phyloP scores from a whole-genome alignment of 2,888 invertebrate genomes.

The Eretmocerus hayati region DNA sequence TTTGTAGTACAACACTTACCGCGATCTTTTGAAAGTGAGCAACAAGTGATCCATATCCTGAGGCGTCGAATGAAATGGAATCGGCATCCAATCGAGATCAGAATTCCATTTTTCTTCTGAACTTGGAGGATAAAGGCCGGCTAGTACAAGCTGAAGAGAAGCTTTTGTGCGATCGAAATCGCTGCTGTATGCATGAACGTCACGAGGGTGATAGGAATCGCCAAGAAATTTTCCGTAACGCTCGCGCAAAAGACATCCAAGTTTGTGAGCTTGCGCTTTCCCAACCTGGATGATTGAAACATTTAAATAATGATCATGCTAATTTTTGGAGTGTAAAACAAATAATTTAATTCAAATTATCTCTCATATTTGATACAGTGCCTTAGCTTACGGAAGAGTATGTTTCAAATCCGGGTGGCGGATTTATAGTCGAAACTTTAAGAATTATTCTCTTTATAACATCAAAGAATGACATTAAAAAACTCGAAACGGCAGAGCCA shows the following conservation, averaged over 20 bases:
- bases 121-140: conserved; percentile 59
- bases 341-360: no score
- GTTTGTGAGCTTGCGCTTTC: conserved; percentile 47
- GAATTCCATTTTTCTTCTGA: conserved; percentile 52
- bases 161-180: conserved; percentile 65
- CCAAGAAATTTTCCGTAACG: conserved; percentile 48
- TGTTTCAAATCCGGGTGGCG: no score
- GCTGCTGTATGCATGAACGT: conserved; percentile 51
- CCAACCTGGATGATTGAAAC: no score
- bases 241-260: conserved; percentile 48
- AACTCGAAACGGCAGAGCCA: no score
- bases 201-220: conserved; percentile 42
- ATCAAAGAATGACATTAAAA: no score
- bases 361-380: no score
- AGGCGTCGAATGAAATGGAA: conserved; percentile 30
- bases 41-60: not conserved
- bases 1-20: not conserved
- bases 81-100: conserved; percentile 58
- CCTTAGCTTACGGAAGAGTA: no score
- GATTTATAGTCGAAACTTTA: no score
- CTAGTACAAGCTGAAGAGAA: conserved; percentile 59
- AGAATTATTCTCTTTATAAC: no score
- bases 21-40: not conserved
- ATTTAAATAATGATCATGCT: no score
- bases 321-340: no score